phyloP scores from a whole-genome alignment of 2,888 invertebrate species.

The Eubasilissa splendida region DNA sequence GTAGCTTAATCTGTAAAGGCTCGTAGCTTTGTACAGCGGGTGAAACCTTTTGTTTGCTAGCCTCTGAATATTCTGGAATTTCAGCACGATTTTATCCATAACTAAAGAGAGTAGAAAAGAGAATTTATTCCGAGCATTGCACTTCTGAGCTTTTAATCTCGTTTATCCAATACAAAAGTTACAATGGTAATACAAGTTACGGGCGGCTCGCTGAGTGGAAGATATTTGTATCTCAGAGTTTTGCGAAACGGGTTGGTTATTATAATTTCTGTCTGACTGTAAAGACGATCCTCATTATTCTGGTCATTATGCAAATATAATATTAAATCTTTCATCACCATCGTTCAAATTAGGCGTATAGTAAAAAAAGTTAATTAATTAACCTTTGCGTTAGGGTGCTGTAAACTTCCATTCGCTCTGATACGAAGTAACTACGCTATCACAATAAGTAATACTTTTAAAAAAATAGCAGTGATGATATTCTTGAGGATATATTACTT shows the following conservation, averaged over 20 bases:
- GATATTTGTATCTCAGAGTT: constrained; percentile 18
- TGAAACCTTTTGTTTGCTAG: constrained; percentile 27
- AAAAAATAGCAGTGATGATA: too few species aligned
- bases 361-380: not conserved
- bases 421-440: too few species aligned
- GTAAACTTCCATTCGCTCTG: too few species aligned
- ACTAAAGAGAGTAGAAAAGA: constrained; percentile 11
- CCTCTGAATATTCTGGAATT: constrained; percentile 29
- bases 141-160: constrained; percentile 52
- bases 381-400: too few species aligned
- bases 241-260: constrained; percentile 13
- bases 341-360: not conserved
- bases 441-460: too few species aligned
- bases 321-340: not conserved
- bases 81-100: constrained; percentile 26
- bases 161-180: constrained; percentile 40
- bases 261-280: not conserved
- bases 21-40: not conserved
- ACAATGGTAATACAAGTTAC: constrained; percentile 8
- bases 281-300: constrained; percentile 6
- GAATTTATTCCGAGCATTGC: constrained; percentile 37
- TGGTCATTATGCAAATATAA: not conserved
- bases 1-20: constrained; percentile 6
- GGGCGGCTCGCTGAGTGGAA: not conserved
- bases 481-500: too few species aligned